Conservation (phyloP, 2,113 vertebrate species). For the Vombatus ursinus region DNA sequence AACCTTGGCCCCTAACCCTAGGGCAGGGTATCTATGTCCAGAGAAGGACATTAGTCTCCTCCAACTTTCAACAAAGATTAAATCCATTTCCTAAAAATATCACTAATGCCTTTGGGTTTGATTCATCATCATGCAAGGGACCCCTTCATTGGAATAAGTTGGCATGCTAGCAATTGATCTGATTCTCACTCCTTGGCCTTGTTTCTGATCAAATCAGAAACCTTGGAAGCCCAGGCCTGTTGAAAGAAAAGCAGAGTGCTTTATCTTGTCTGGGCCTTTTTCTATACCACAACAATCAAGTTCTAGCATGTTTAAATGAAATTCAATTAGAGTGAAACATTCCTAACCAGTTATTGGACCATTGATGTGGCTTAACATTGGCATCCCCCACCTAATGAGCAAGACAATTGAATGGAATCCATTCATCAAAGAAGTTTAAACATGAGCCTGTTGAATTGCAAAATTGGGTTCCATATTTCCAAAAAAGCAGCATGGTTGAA, state of each 20-base stretch:
- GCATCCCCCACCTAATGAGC: slow-evolving; percentile 28
- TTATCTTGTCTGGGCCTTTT: background rate
- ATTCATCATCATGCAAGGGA: background rate
- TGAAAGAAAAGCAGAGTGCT: slow-evolving; percentile 14
- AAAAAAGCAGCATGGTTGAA: background rate
- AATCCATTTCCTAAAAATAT: background rate
- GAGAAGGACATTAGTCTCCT: background rate
- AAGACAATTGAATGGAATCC: slow-evolving; percentile 46
- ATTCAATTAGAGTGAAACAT: slow-evolving; percentile 32
- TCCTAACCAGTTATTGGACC: background rate
- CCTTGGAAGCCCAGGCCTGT: background rate
- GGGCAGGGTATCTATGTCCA: background rate
- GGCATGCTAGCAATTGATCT: background rate
- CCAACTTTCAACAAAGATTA: background rate
- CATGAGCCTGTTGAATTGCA: background rate
- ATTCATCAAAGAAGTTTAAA: background rate
- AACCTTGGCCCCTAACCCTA: background rate
- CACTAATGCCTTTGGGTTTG: background rate
- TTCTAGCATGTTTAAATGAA: slow-evolving; percentile 53
- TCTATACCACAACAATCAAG: slow-evolving; percentile 14
- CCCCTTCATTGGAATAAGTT: background rate
- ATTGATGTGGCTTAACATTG: slow-evolving; percentile 1
- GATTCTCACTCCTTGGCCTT: background rate
- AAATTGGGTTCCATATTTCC: slow-evolving; percentile 25
- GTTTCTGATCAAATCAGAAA: background rate